Conservation (phyloP, 2,888 invertebrate genomes). For the Cataglyphis albicans region DNA sequence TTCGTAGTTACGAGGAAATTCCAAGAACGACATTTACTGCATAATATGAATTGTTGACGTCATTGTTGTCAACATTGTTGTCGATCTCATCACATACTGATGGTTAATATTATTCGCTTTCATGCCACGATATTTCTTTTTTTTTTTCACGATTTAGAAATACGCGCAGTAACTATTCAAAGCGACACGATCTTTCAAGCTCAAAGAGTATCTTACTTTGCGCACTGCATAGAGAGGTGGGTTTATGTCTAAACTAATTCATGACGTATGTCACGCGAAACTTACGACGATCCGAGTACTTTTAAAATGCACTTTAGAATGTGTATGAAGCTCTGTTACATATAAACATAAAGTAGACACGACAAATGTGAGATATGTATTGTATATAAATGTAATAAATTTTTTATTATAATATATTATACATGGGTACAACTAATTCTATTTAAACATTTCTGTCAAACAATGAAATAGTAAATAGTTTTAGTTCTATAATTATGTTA, state of each 20-base stretch:
- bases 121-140: slow-evolving; percentile 18
- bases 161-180: background rate
- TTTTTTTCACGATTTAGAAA: background rate
- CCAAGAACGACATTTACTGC: slow-evolving; percentile 37
- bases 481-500: background rate
- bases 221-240: background rate
- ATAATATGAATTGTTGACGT: slow-evolving; percentile 44
- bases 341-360: background rate
- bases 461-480: background rate
- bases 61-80: slow-evolving; percentile 45
- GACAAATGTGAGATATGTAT: background rate
- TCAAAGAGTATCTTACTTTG: background rate
- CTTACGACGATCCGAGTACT: background rate
- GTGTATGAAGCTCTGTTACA: background rate
- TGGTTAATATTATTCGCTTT: slow-evolving; percentile 30
- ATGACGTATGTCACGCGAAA: background rate
- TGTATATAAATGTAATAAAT: background rate
- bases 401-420: slow-evolving; percentile 1
- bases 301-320: background rate
- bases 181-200: background rate
- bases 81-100: slow-evolving; percentile 48
- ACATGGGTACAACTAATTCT: background rate
- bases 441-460: background rate
- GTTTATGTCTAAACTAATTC: background rate
- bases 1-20: slow-evolving; percentile 44